Evolutionary conservation across 1,140 invertebrate genomes (phyloP).

Genomic region (Bombus haemorrhoidalis): DNA sequence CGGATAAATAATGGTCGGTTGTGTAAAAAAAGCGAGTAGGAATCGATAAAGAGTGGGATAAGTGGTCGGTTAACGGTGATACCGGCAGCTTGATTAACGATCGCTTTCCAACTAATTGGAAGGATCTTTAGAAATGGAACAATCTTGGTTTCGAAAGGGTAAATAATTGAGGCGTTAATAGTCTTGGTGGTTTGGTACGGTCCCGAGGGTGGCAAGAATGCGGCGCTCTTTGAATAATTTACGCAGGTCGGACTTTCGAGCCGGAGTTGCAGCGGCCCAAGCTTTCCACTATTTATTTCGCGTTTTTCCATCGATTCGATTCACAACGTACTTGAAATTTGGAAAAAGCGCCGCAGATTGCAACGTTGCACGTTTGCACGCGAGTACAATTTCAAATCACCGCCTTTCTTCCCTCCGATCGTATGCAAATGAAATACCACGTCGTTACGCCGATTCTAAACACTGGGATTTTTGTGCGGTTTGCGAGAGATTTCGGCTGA

Average conservation of each 20-base stretch:
- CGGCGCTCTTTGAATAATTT: conserved; percentile 43
- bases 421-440: neutral
- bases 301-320: neutral
- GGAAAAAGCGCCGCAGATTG: neutral
- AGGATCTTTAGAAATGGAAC: conserved; percentile 37
- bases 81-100: conserved; percentile 33
- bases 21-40: neutral
- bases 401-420: neutral
- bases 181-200: conserved; percentile 14
- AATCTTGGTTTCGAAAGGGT: conserved; percentile 37
- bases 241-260: conserved; percentile 6
- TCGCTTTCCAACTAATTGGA: conserved; percentile 36
- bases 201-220: conserved; percentile 15
- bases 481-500: too few species aligned
- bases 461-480: neutral
- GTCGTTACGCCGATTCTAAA: neutral
- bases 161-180: conserved; percentile 52
- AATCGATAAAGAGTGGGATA: neutral
- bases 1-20: conserved; percentile 6
- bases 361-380: neutral
- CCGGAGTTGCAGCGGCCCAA: neutral
- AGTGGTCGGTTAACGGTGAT: neutral
- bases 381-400: neutral
- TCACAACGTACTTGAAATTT: neutral
- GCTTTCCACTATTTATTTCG: neutral